phyloP scores from a whole-genome alignment of 2,888 invertebrate genomes.

The Poecilus cupreus region DNA sequence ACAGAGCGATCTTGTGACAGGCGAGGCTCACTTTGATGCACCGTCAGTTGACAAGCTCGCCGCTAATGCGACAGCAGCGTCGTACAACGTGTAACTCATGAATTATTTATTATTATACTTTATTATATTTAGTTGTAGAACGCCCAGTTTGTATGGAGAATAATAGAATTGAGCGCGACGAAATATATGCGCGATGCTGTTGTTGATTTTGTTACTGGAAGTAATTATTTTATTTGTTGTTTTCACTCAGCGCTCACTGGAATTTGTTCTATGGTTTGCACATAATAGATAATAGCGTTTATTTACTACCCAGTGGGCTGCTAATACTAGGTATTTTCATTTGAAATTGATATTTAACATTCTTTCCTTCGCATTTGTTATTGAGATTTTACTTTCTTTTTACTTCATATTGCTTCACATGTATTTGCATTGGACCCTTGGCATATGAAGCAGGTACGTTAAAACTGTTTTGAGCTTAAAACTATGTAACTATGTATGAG shows the following conservation, averaged over 20 bases:
- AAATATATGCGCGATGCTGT: conserved; percentile 10
- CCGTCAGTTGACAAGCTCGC: conserved; percentile 45
- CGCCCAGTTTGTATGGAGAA: conserved; percentile 33
- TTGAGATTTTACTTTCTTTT: too few relatives aligned
- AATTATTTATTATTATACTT: conserved; percentile 50
- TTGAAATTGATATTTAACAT: conserved; percentile 6
- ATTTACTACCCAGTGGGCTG: conserved; percentile 2
- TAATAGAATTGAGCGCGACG: conserved; percentile 33
- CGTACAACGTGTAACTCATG: conserved; percentile 50
- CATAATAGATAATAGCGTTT: not conserved
- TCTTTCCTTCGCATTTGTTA: not conserved
- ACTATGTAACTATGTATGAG: too few relatives aligned
- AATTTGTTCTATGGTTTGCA: conserved; percentile 18
- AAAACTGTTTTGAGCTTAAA: too few relatives aligned
- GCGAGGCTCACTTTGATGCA: conserved; percentile 34
- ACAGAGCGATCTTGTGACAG: not conserved
- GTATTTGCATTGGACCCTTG: too few relatives aligned
- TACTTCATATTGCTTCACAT: too few relatives aligned
- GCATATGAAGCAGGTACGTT: too few relatives aligned
- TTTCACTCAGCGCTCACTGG: not conserved
- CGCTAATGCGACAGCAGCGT: conserved; percentile 49
- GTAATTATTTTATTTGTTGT: conserved; percentile 36
- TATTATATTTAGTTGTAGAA: conserved; percentile 46
- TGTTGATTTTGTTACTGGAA: conserved; percentile 26
- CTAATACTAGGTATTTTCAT: not conserved